Evolutionary conservation across 1,140 invertebrate genomes (phyloP), one percentile per base, ranked within the genome.

Genomic region (Drosophila ficusphila): DNA sequence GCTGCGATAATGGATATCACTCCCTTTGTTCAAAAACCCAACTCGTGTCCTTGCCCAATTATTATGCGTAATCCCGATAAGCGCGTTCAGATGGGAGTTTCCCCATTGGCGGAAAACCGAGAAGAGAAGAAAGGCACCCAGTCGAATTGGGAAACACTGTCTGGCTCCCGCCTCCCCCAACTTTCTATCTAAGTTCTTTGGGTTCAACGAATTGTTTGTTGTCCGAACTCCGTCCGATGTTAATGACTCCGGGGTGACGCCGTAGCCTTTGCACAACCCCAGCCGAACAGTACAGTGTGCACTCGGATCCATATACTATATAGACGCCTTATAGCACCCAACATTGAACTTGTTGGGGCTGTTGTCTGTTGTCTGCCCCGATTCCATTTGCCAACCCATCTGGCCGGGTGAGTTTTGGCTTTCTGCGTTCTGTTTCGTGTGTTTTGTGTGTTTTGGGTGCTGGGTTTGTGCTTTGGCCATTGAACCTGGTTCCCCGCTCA

Each of bases 361-460:
- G 53, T 46, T 56, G 44, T 31, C 23, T 19, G 8, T 19, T n/a
- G 12, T 33, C 19, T 53, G 23, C 23, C 18, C 41, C 34, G 36
- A 42, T 51, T 67, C 44, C 49, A 67, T 67, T 65, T 67, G 61
- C 25, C 64, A 67, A 62, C 44, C 62, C 60, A 67, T 67, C 44
- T 67, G 62, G 58, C 16, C 16, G 58, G 27, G 49, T 51, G 47
- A 36, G 12, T 67, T 65, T 67, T 51, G 60, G 60, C 42, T 65
- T 39, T 39, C 14, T 41, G 41, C 39, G 21, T 42, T 42, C 19
- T 42, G 39, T 12, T 25, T 42, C 3, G 16, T 8, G 16, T 47
- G 23, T 48, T 38, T 47, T 39, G 41, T 61, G 23, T 61, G 42
- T 16, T 34, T 25, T 21, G 19, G n/a, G 11, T 42, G 36, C 1